Evolutionary conservation across 1,140 invertebrate genomes (phyloP).

Genomic region (Anastrepha obliqua): DNA sequence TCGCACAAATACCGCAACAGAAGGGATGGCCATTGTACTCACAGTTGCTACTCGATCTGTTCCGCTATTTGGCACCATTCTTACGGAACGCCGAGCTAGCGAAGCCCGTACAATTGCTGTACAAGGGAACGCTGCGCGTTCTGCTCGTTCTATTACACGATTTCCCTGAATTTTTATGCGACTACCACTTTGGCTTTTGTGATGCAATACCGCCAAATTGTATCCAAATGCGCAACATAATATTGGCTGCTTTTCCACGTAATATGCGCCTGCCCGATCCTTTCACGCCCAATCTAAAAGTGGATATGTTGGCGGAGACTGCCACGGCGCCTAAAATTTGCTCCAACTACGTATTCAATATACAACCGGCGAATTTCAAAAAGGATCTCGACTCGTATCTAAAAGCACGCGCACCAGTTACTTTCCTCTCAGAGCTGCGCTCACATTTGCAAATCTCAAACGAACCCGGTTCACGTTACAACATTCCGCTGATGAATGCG

Average conservation of each 20-base stretch:
- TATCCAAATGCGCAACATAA: conserved; percentile 98
- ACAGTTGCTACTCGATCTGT: conserved; percentile 94
- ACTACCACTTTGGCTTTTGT: conserved; percentile 99
- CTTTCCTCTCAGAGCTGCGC: conserved; percentile 93
- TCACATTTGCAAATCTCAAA: conserved; percentile 90
- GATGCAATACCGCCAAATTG: conserved; percentile 99
- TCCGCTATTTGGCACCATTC: conserved; percentile 97
- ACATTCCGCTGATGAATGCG: conserved; percentile 97
- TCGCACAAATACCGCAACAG: conserved; percentile 90
- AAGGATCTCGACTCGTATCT: conserved; percentile 98
- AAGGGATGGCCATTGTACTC: conserved; percentile 92
- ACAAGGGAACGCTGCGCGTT: conserved; percentile 97
- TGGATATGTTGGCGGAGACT: conserved; percentile 94
- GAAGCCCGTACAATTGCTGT: conserved; percentile 93
- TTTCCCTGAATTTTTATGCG: conserved; percentile 99
- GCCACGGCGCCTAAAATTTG: conserved; percentile 89
- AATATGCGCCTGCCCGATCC: conserved; percentile 99
- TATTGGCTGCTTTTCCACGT: conserved; percentile 96
- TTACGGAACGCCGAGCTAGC: conserved; percentile 96
- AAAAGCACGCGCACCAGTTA: conserved; percentile 94
- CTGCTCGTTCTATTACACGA: conserved; percentile 97
- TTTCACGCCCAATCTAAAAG: conserved; percentile 97
- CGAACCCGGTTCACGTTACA: conserved; percentile 93
- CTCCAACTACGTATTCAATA: conserved; percentile 91
- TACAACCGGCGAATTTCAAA: conserved; percentile 91